Conservation (phyloP, 1,140 invertebrate species). For the Laupala kohalensis region DNA sequence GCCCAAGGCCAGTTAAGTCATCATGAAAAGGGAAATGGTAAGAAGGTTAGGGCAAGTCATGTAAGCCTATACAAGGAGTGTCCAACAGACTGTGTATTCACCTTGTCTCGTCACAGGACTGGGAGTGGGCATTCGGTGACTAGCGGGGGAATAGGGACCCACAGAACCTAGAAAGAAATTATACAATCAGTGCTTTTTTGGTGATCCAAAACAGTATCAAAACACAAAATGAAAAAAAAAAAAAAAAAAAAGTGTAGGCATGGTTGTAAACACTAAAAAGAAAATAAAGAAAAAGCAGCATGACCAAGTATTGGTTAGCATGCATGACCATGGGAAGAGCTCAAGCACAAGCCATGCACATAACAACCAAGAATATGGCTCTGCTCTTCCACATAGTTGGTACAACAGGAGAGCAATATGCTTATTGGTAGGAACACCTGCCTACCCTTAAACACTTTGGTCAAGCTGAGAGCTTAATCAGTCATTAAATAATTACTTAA, state of each 20-base stretch:
- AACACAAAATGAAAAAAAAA: not conserved
- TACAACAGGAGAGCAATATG: not conserved
- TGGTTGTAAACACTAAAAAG: not conserved
- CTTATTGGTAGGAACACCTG: not conserved
- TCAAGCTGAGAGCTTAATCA: too few relatives aligned
- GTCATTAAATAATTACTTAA: too few relatives aligned
- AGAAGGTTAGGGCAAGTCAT: conserved; percentile 12
- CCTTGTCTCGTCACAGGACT: conserved; percentile 23
- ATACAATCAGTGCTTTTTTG: conserved; percentile 12
- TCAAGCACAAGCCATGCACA: not conserved
- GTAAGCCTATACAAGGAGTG: conserved; percentile 7
- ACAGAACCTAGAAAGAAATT: conserved; percentile 31
- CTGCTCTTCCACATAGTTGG: not conserved
- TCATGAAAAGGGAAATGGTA: not conserved
- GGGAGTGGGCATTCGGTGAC: conserved; percentile 26
- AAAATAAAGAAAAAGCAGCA: not conserved
- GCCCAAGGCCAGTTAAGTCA: not conserved
- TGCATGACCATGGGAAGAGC: not conserved
- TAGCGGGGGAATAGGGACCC: conserved; percentile 36
- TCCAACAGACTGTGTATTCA: conserved; percentile 14
- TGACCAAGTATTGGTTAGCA: not conserved
- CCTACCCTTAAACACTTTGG: not conserved
- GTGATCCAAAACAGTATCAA: conserved; percentile 30
- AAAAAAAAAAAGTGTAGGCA: not conserved
- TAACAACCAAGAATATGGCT: not conserved